These are phyloP conservation scores for Pelobates cultripes DNA, from an alignment of 2,797 vertebrate species.

Conservation along the genomic window DNA sequence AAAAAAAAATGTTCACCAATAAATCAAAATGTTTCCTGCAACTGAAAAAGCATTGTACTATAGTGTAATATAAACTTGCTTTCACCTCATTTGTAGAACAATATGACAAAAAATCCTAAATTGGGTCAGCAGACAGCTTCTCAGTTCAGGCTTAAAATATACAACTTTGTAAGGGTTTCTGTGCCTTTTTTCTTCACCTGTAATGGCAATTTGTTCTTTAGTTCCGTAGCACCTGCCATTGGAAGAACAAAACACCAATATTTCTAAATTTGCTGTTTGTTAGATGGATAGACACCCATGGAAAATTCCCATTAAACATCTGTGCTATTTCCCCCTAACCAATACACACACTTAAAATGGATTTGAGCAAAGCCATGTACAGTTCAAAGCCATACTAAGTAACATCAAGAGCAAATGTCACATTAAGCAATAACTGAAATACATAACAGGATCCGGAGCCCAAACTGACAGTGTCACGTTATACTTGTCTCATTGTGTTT, in stretches of 20 bases:
- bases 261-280: conserved; percentile 41
- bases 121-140: conserved; percentile 52
- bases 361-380: conserved; percentile 27
- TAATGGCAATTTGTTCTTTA: conserved; percentile 47
- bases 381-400: conserved; percentile 2
- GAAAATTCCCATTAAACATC: conserved; percentile 34
- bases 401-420: neutral
- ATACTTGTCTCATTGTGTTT: neutral
- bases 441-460: neutral
- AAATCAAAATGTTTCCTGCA: conserved; percentile 57
- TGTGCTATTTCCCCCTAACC: conserved; percentile 1
- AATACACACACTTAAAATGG: conserved; percentile 8
- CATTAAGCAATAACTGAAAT: conserved; percentile 1
- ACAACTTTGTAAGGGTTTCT: conserved; percentile 42
- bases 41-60: conserved; percentile 52
- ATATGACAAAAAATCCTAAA: conserved; percentile 53
- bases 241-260: conserved; percentile 36
- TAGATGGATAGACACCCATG: conserved; percentile 20
- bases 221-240: conserved; percentile 44
- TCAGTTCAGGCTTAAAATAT: conserved; percentile 46
- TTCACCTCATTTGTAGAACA: conserved; percentile 56
- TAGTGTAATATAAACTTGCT: conserved; percentile 56
- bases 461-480: neutral
- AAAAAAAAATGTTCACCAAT: conserved; percentile 54
- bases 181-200: conserved; percentile 40